These are phyloP conservation scores for Netelia fuscicornis DNA, from an alignment of 2,888 invertebrate species.

Conservation along the genomic window DNA sequence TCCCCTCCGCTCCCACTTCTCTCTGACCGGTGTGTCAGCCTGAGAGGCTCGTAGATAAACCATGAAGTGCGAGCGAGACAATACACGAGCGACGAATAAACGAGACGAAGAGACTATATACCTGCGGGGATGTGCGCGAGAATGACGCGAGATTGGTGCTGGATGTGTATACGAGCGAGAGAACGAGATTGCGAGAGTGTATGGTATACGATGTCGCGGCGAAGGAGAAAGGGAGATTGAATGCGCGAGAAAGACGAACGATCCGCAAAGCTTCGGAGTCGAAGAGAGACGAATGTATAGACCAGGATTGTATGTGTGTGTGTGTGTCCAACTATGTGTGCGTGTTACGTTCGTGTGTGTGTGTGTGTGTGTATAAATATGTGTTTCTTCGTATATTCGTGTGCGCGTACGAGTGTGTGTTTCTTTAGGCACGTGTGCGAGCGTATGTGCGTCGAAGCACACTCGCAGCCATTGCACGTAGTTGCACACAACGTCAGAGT, in stretches of 20 bases:
- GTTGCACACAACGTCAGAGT: conserved; percentile 73
- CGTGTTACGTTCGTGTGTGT: not conserved
- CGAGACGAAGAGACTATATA: conserved; percentile 48
- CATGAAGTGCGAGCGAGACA: conserved; percentile 53
- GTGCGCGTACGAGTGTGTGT: not conserved
- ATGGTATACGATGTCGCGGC: conserved; percentile 8
- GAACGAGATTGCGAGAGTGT: conserved; percentile 64
- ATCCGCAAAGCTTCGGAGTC: conserved; percentile 35
- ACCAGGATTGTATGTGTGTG: conserved; percentile 8
- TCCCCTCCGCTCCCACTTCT: conserved; percentile 3
- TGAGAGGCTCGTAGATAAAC: conserved; percentile 35
- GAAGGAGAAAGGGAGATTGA: conserved; percentile 53
- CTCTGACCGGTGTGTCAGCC: conserved; percentile 34
- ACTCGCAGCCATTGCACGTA: conserved; percentile 54
- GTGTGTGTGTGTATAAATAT: not conserved
- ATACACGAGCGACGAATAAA: conserved; percentile 55
- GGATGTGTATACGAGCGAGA: conserved; percentile 55
- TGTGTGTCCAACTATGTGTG: not conserved
- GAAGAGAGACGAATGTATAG: conserved; percentile 67
- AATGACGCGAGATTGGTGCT: conserved; percentile 57
- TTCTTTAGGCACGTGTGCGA: not conserved
- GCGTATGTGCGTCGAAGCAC: conserved; percentile 43
- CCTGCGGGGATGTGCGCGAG: conserved; percentile 51
- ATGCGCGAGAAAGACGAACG: conserved; percentile 61
- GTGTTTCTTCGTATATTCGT: no score